Conservation (phyloP, 1,140 invertebrate genomes). For the Myzus persicae region DNA sequence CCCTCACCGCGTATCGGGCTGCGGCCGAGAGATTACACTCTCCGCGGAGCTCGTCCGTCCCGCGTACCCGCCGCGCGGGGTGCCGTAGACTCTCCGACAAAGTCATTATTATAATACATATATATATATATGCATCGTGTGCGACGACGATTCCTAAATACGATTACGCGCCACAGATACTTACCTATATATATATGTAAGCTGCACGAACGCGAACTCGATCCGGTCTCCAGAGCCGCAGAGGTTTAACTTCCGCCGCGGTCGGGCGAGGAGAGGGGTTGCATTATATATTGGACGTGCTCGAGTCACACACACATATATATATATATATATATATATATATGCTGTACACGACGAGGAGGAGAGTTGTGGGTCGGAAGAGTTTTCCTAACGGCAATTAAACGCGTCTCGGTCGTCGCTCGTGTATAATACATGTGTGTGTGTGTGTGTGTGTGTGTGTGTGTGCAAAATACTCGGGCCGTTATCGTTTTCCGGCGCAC, state of each 20-base stretch:
- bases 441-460: no score
- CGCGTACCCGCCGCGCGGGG: no score
- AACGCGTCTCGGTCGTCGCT: constrained; percentile 16
- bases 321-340: not conserved
- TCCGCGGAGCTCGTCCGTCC: not conserved
- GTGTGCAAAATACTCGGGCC: not conserved
- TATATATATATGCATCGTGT: constrained; percentile 26
- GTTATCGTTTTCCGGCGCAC: constrained; percentile 12
- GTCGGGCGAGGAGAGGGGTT: no score
- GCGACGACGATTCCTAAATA: constrained; percentile 28
- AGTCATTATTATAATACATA: constrained; percentile 29
- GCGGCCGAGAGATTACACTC: not conserved
- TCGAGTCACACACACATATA: not conserved
- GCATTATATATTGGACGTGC: constrained; percentile 4
- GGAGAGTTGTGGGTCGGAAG: not conserved
- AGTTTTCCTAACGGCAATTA: constrained; percentile 4
- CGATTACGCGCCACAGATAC: constrained; percentile 7
- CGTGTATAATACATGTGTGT: not conserved
- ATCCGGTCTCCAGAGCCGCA: constrained; percentile 5
- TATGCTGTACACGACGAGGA: not conserved
- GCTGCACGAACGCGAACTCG: not conserved
- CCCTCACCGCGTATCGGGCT: no score
- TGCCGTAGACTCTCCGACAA: not conserved
- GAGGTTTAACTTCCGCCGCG: constrained; percentile 24
- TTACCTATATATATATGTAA: not conserved